These are phyloP conservation scores for Antrozous pallidus DNA, from an alignment of 2,797 vertebrate species.

Conservation along the genomic window DNA sequence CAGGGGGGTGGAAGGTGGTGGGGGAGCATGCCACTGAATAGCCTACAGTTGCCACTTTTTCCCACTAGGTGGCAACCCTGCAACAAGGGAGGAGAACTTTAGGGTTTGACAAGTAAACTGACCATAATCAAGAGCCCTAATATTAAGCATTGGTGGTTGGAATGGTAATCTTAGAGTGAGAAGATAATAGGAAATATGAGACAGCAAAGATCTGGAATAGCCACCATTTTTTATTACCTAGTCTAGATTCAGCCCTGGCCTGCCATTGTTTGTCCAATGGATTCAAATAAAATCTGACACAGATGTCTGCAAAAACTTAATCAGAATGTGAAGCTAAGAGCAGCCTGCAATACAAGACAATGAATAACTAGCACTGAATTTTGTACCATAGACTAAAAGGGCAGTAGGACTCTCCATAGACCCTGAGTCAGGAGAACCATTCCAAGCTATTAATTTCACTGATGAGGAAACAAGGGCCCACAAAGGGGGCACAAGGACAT, in stretches of 20 bases:
- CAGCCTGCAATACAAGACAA: not conserved
- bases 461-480: not conserved
- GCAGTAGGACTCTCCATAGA: not conserved
- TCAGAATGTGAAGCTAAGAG: not conserved
- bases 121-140: not conserved
- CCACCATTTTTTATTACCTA: not conserved
- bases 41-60: not conserved
- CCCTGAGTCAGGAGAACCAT: not conserved
- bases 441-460: not conserved
- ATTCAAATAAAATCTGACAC: not conserved
- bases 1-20: not conserved
- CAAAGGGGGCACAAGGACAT: not conserved
- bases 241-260: not conserved
- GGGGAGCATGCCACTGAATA: not conserved
- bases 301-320: not conserved
- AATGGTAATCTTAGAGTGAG: not conserved
- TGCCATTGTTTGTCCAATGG: not conserved
- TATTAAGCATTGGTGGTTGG: not conserved
- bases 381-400: no score
- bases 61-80: constrained; percentile 61
- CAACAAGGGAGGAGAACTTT: constrained; percentile 45
- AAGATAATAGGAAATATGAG: not conserved
- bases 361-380: not conserved
- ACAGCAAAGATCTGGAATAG: not conserved
- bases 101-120: not conserved